Evolutionary conservation across 2,113 vertebrate genomes (phyloP).

Genomic region (Aldabrachelys gigantea): DNA sequence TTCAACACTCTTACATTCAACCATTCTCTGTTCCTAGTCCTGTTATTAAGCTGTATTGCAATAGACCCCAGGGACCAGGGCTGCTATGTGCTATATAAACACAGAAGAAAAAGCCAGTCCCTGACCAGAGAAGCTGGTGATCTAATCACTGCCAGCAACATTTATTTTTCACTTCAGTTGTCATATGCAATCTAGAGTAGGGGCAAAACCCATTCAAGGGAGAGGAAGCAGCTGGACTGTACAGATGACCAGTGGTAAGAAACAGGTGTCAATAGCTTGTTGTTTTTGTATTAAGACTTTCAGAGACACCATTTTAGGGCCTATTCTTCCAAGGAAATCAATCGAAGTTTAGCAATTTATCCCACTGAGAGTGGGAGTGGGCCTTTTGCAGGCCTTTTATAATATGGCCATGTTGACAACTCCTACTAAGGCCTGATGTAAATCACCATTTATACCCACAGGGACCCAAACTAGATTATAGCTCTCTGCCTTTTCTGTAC

Average conservation of each 20-base stretch:
- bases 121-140: not conserved
- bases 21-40: not conserved
- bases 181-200: not conserved
- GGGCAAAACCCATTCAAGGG: not conserved
- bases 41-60: not conserved
- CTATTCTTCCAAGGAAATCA: not conserved
- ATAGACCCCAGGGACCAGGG: not conserved
- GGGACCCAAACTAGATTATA: not conserved
- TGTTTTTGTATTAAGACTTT: not conserved
- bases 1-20: not conserved
- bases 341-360: not conserved
- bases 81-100: not conserved
- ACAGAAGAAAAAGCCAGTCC: not conserved
- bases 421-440: not conserved
- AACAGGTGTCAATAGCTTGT: not conserved
- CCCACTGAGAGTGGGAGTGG: not conserved
- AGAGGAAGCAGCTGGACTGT: not conserved
- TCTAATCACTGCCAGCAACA: not conserved
- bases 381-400: not conserved
- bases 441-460: not conserved
- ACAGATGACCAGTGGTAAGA: not conserved
- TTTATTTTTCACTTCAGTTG: not conserved
- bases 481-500: not conserved
- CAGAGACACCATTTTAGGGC: not conserved
- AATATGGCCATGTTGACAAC: not conserved